These are phyloP conservation scores for Tauraco erythrolophus DNA, from an alignment of 2,113 vertebrate species.

Conservation along the genomic window DNA sequence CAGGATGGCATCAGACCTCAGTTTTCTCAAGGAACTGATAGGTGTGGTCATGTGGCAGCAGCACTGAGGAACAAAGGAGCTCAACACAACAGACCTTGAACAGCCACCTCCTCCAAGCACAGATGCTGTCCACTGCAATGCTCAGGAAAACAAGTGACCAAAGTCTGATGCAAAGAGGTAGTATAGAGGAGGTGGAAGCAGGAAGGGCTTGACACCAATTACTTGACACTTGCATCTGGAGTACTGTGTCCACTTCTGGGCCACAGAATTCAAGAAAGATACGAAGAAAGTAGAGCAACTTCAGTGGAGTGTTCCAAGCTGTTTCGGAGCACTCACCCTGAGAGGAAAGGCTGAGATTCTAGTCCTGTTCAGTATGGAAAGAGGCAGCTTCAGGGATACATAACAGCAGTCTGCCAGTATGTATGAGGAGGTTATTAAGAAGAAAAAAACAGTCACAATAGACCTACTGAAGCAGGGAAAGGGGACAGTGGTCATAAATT, in stretches of 20 bases:
- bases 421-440: not conserved
- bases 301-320: not conserved
- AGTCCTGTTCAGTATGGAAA: not conserved
- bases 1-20: not conserved
- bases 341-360: not conserved
- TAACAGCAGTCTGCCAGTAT: not conserved
- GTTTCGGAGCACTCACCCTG: not conserved
- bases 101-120: not conserved
- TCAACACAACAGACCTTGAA: not conserved
- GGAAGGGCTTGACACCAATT: not conserved
- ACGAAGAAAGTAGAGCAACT: not conserved
- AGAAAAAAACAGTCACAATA: not conserved
- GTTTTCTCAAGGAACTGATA: not conserved
- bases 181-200: not conserved
- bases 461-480: not conserved
- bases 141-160: not conserved
- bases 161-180: not conserved
- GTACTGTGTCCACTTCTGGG: not conserved
- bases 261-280: not conserved
- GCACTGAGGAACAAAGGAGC: not conserved
- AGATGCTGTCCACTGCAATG: rapidly evolving
- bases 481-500: not conserved
- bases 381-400: not conserved
- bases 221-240: not conserved
- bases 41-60: not conserved